Conservation (phyloP, 2,888 invertebrate species). For the Poecilus cupreus region DNA sequence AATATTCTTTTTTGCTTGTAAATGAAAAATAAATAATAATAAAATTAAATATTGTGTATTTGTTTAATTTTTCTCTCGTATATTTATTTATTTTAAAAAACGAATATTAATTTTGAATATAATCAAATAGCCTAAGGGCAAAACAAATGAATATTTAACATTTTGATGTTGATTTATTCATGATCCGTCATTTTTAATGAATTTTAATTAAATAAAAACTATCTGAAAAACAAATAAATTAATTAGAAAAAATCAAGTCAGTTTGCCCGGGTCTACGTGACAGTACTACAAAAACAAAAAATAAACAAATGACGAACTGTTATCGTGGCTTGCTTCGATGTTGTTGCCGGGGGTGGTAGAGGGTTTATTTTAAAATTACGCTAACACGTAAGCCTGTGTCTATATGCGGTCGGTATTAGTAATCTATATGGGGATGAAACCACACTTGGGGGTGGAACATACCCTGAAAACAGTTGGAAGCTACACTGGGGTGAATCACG, state of each 20-base stretch:
- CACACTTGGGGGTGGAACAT: background rate
- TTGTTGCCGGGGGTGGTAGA: background rate
- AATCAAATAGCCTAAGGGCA: background rate
- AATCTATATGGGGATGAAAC: background rate
- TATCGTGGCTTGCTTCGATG: background rate
- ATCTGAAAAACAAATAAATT: background rate
- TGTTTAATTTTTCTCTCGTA: background rate
- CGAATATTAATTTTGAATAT: background rate
- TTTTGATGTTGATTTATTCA: too few species aligned
- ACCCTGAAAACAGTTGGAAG: too few species aligned
- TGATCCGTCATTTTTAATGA: too few species aligned
- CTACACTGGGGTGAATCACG: too few species aligned
- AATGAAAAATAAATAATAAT: background rate
- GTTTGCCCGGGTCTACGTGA: background rate
- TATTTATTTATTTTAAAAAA: slow-evolving; percentile 7
- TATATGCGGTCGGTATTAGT: slow-evolving; percentile 21
- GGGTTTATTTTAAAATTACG: slow-evolving; percentile 26
- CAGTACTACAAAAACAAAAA: background rate
- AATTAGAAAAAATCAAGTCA: background rate
- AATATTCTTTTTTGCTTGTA: too few species aligned
- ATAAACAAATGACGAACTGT: background rate
- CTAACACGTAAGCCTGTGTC: background rate
- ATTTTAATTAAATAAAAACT: background rate
- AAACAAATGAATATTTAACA: slow-evolving; percentile 11
- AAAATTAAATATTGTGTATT: slow-evolving; percentile 12